These are phyloP conservation scores for Leuciscus waleckii DNA, from an alignment of 2,797 vertebrate species.

Conservation along the genomic window DNA sequence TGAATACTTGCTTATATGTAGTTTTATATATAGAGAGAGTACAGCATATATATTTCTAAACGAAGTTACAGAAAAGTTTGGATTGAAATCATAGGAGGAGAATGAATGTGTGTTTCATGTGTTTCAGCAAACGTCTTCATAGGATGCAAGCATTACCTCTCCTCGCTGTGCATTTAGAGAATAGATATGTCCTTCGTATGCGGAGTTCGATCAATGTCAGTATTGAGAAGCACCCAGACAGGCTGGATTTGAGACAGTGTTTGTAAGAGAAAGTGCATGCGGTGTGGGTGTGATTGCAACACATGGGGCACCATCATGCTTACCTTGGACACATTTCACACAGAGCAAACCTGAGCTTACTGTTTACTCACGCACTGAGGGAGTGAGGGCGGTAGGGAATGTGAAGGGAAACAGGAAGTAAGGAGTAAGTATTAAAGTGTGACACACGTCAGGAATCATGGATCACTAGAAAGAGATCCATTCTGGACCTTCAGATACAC, in stretches of 20 bases:
- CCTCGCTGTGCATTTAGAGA: background rate
- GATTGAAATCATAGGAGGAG: background rate
- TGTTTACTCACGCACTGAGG: conserved; percentile 58
- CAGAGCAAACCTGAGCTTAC: conserved; percentile 43
- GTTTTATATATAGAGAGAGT: too few relatives aligned
- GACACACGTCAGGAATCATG: conserved; percentile 53
- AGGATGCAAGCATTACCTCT: background rate
- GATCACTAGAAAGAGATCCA: conserved; percentile 57
- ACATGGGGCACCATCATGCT: conserved; percentile 26
- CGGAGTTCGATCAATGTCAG: background rate
- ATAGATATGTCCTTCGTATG: background rate
- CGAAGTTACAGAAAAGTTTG: background rate
- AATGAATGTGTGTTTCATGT: background rate
- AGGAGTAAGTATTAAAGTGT: conserved; percentile 53
- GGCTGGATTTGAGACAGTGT: background rate
- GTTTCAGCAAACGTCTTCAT: background rate
- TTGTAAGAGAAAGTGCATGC: background rate
- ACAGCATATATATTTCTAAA: background rate
- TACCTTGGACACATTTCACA: conserved; percentile 51
- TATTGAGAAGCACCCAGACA: background rate
- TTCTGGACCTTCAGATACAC: conserved; percentile 53
- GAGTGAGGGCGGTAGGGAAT: conserved; percentile 38
- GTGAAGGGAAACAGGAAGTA: conserved; percentile 57
- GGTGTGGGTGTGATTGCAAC: conserved; percentile 1
- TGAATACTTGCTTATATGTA: background rate